These are phyloP conservation scores for Poeciliopsis prolifica DNA, from an alignment of 2,113 vertebrate genomes.

Conservation along the genomic window DNA sequence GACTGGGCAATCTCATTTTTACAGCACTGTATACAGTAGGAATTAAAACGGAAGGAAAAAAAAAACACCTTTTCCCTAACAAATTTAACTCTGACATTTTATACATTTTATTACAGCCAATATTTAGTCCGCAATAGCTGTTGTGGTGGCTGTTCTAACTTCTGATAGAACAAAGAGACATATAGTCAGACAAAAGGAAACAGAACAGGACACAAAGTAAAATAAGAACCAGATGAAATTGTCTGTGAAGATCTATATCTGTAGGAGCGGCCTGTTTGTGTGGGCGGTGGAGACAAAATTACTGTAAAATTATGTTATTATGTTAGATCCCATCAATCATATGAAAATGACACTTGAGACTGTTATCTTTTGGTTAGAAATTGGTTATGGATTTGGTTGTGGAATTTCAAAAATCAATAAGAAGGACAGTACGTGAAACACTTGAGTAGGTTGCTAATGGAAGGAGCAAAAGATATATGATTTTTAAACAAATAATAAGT, in stretches of 20 bases:
- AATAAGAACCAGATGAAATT: conserved; percentile 33
- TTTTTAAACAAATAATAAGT: background rate
- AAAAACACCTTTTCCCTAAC: background rate
- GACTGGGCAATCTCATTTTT: background rate
- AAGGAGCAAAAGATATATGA: background rate
- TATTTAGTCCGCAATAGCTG: background rate
- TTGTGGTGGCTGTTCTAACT: background rate
- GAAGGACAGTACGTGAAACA: background rate
- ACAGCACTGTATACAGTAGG: background rate
- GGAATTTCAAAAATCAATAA: background rate
- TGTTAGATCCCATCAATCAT: conserved; percentile 31
- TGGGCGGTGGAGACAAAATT: conserved; percentile 38
- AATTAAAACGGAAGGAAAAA: background rate
- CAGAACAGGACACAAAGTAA: background rate
- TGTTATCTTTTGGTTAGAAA: background rate
- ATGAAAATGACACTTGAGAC: background rate
- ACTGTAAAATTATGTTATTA: conserved; percentile 63
- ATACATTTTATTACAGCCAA: background rate
- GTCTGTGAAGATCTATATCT: conserved; percentile 63
- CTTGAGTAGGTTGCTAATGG: background rate
- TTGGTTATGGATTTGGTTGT: background rate
- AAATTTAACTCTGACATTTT: conserved; percentile 7
- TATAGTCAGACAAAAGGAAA: background rate
- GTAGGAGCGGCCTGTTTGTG: conserved; percentile 41
- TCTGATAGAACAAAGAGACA: background rate